These are phyloP conservation scores for Helarctos malayanus DNA, from an alignment of 2,797 vertebrate species.

Conservation along the genomic window DNA sequence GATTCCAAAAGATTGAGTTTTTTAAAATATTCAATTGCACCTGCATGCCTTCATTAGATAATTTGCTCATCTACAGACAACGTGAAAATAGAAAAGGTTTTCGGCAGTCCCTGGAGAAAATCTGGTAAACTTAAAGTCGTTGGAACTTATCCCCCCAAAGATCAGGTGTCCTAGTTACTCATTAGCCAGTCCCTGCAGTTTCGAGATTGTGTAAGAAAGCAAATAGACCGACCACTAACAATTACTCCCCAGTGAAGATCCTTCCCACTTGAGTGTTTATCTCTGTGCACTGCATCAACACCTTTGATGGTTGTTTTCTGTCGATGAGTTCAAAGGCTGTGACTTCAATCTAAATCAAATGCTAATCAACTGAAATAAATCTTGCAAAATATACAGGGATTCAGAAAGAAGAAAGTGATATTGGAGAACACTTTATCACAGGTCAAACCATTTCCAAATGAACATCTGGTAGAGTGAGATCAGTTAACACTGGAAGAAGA, in stretches of 20 bases:
- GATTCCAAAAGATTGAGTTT: not conserved
- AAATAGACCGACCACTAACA: not conserved
- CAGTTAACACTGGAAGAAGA: not conserved
- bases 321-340: not conserved
- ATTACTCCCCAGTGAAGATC: not conserved
- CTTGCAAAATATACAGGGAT: not conserved
- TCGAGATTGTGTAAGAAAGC: not conserved
- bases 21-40: not conserved
- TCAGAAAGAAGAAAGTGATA: not conserved
- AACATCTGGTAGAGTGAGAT: not conserved
- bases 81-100: slow-evolving; percentile 14
- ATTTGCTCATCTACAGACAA: not conserved
- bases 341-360: slow-evolving; percentile 49
- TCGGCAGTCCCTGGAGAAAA: slow-evolving; percentile 15
- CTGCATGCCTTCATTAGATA: not conserved
- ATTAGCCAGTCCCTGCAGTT: not conserved
- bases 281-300: not conserved
- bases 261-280: not conserved
- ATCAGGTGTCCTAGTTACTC: not conserved
- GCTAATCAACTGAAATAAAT: not conserved
- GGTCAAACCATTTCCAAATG: not conserved
- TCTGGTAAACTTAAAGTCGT: not conserved
- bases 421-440: not conserved
- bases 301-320: not conserved
- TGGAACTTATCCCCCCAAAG: not conserved